Conservation (phyloP, 2,888 invertebrate genomes). For the Napeogenes sylphis region DNA sequence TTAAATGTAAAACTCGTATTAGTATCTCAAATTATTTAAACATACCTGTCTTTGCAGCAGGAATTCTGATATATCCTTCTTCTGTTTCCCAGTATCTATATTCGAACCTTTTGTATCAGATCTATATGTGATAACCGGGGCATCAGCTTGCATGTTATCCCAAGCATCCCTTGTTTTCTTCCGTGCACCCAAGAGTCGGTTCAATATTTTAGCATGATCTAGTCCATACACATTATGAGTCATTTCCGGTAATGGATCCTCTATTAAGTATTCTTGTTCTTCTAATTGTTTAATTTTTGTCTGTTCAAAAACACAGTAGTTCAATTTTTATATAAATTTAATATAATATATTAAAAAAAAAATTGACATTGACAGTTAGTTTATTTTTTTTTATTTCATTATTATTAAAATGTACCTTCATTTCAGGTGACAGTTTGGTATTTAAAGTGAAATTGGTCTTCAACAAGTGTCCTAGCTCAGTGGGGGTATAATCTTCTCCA, state of each 20-base stretch:
- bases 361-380: background rate
- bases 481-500: slow-evolving; percentile 80
- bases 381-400: background rate
- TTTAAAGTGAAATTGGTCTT: slow-evolving; percentile 67
- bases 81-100: slow-evolving; percentile 52
- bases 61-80: slow-evolving; percentile 75
- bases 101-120: slow-evolving; percentile 32
- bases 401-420: slow-evolving; percentile 53
- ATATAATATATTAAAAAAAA: background rate
- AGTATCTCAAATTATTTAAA: background rate
- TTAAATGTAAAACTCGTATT: too few relatives aligned
- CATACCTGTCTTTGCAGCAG: slow-evolving; percentile 70
- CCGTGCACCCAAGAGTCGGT: slow-evolving; percentile 67
- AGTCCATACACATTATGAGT: slow-evolving; percentile 83
- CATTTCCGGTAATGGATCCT: slow-evolving; percentile 81
- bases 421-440: slow-evolving; percentile 68
- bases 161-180: slow-evolving; percentile 77
- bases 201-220: slow-evolving; percentile 82
- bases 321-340: too few relatives aligned
- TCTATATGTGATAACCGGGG: slow-evolving; percentile 57
- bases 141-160: slow-evolving; percentile 47
- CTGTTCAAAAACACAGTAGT: background rate
- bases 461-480: slow-evolving; percentile 63
- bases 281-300: slow-evolving; percentile 63
- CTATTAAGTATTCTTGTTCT: slow-evolving; percentile 48